Conservation (phyloP, 2,113 vertebrate genomes). For the Gila orcuttii region DNA sequence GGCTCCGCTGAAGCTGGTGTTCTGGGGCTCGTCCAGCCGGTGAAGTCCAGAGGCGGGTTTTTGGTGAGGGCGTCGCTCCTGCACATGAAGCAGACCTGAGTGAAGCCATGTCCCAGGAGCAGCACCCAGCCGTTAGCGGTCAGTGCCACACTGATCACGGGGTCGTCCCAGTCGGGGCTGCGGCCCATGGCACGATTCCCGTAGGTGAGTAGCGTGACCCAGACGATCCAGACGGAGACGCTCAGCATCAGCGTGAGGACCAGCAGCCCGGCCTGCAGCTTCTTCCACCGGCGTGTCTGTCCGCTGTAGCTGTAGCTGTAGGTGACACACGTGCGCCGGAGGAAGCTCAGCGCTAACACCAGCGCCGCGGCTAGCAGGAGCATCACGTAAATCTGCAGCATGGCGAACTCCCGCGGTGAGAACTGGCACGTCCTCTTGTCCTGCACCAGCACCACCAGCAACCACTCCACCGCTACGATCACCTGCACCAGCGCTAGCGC, state of each 20-base stretch:
- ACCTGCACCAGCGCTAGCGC: conserved; percentile 84
- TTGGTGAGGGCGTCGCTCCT: conserved; percentile 58
- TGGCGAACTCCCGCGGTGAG: conserved; percentile 81
- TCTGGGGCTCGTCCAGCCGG: conserved; percentile 69
- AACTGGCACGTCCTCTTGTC: conserved; percentile 62
- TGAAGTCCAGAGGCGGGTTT: conserved; percentile 67
- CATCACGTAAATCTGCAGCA: conserved; percentile 89
- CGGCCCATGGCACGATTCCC: conserved; percentile 68
- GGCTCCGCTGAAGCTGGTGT: conserved; percentile 34
- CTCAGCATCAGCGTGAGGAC: conserved; percentile 81
- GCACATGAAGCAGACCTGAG: conserved; percentile 82
- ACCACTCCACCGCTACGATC: conserved; percentile 82
- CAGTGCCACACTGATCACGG: conserved; percentile 81
- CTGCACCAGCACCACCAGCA: conserved; percentile 77
- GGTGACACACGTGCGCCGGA: conserved; percentile 69
- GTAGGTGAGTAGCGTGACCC: conserved; percentile 83
- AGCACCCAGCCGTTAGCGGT: conserved; percentile 88
- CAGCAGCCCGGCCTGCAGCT: conserved; percentile 75
- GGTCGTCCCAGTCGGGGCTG: conserved; percentile 80
- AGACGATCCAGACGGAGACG: conserved; percentile 83
- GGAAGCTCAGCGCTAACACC: conserved; percentile 69
- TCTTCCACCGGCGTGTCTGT: conserved; percentile 71
- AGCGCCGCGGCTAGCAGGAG: conserved; percentile 80
- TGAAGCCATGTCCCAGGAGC: conserved; percentile 79
- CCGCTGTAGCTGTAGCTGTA: conserved; percentile 67